A percentile compares a stretch with the other conserved stretches of the same genome.
phyloP scores from a whole-genome alignment of 2,113 vertebrate species.

The Spea bombifrons region DNA sequence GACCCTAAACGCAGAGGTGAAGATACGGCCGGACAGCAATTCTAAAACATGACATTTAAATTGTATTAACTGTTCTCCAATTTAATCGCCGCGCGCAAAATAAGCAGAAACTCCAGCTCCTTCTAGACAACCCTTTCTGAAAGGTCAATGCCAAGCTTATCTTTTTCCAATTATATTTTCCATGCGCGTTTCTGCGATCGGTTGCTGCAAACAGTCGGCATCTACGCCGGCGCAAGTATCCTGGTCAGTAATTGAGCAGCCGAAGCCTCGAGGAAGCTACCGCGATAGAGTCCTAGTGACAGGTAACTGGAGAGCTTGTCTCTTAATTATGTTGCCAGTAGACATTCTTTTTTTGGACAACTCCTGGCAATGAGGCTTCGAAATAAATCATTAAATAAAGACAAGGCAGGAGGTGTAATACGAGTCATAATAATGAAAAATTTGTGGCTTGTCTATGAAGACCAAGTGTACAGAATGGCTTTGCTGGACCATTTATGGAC shows the following conservation, averaged over 20 bases:
- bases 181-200: not conserved
- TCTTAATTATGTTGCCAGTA: no score
- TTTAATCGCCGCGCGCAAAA: not conserved
- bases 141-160: slow-evolving; percentile 33
- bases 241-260: not conserved
- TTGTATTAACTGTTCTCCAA: slow-evolving; percentile 12
- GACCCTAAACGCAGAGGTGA: not conserved
- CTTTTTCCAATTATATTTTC: slow-evolving; percentile 21
- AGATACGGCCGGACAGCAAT: not conserved
- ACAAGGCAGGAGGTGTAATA: no score
- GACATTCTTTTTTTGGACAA: no score
- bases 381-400: no score
- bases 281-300: not conserved
- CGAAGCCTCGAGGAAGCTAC: not conserved
- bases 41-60: slow-evolving; percentile 23
- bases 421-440: no score
- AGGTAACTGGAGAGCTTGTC: not conserved
- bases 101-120: not conserved
- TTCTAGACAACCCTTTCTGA: not conserved
- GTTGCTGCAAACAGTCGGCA: not conserved
- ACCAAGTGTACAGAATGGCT: no score
- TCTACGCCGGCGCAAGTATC: not conserved
- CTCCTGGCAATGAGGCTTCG: no score
- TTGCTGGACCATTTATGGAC: no score
- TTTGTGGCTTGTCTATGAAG: no score